phyloP scores from a whole-genome alignment of 2,113 vertebrate species.

The Cepphus grylle region DNA sequence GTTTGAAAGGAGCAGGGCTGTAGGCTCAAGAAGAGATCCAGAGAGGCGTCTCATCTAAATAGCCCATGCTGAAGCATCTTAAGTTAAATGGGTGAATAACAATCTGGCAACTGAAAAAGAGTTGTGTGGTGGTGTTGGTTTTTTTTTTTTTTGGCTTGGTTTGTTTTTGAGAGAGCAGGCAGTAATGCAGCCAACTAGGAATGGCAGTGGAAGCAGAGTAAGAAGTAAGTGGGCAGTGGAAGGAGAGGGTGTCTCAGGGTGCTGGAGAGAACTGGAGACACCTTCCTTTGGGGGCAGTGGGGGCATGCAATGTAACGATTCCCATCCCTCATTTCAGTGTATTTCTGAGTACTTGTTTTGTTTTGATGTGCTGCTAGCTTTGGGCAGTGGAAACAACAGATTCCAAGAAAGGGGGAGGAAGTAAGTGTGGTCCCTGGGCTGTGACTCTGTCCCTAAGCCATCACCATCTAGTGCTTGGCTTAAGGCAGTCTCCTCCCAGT shows the following conservation, averaged over 20 bases:
- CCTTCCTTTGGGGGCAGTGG: not conserved
- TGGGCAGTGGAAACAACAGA: not conserved
- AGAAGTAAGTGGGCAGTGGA: not conserved
- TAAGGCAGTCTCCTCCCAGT: not conserved
- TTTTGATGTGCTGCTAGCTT: not conserved
- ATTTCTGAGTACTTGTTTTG: not conserved
- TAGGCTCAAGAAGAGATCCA: not conserved
- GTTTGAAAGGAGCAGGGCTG: not conserved
- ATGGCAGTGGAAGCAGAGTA: not conserved
- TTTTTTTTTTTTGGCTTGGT: not conserved
- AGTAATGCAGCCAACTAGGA: not conserved
- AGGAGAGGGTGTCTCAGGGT: not conserved
- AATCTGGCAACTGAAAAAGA: not conserved
- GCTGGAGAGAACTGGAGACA: not conserved
- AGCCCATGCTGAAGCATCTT: too few relatives aligned
- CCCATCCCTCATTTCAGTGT: not conserved
- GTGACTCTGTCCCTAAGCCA: not conserved
- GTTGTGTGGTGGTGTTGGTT: not conserved
- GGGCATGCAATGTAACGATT: not conserved
- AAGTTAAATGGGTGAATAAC: not conserved
- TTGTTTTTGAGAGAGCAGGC: not conserved
- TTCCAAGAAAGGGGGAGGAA: not conserved
- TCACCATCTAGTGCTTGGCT: not conserved
- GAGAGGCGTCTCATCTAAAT: not conserved
- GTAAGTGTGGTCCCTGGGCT: not conserved